phyloP scores from a whole-genome alignment of 53 echinoderm and acorn worm species.

The Henricia sp. region DNA sequence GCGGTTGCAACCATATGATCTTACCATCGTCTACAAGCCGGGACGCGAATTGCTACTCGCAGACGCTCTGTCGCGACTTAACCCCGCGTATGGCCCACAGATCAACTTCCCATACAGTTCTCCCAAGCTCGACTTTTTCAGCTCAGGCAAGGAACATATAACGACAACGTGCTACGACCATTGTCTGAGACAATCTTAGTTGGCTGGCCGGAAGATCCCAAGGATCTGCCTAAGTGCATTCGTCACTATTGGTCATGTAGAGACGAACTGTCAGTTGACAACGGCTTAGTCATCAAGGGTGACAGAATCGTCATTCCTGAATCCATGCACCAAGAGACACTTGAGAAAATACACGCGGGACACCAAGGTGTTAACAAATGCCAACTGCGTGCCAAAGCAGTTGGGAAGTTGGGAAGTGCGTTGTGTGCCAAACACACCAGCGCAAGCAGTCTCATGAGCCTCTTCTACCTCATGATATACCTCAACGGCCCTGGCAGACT shows the following conservation, averaged over 20 bases:
- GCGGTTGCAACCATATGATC: slow-evolving; percentile 39
- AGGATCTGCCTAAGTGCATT: slow-evolving; percentile 51
- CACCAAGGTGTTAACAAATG: slow-evolving; percentile 65
- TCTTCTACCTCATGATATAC: slow-evolving; percentile 50
- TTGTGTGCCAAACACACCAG: slow-evolving; percentile 54
- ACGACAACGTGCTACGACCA: slow-evolving; percentile 15
- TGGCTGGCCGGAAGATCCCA: slow-evolving; percentile 36
- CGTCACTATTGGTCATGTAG: slow-evolving; percentile 40
- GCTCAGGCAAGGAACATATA: slow-evolving; percentile 5
- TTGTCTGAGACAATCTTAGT: slow-evolving; percentile 24
- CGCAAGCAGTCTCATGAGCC: slow-evolving; percentile 38
- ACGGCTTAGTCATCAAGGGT: slow-evolving; percentile 55
- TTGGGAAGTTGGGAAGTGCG: slow-evolving; percentile 36
- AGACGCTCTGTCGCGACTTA: slow-evolving; percentile 19
- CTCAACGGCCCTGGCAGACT: slow-evolving; percentile 49
- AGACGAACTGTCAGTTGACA: slow-evolving; percentile 40
- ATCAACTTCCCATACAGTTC: slow-evolving; percentile 41
- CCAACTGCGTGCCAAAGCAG: slow-evolving; percentile 42
- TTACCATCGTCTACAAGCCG: slow-evolving; percentile 5
- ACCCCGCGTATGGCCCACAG: too few relatives aligned
- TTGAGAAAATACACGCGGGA: slow-evolving; percentile 33
- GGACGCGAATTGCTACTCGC: slow-evolving; percentile 44
- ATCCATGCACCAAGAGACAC: slow-evolving; percentile 22
- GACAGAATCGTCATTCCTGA: slow-evolving; percentile 45
- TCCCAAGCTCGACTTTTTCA: slow-evolving; percentile 10